These are phyloP conservation scores for Equus quagga DNA, from an alignment of 2,113 vertebrate genomes.

Conservation along the genomic window DNA sequence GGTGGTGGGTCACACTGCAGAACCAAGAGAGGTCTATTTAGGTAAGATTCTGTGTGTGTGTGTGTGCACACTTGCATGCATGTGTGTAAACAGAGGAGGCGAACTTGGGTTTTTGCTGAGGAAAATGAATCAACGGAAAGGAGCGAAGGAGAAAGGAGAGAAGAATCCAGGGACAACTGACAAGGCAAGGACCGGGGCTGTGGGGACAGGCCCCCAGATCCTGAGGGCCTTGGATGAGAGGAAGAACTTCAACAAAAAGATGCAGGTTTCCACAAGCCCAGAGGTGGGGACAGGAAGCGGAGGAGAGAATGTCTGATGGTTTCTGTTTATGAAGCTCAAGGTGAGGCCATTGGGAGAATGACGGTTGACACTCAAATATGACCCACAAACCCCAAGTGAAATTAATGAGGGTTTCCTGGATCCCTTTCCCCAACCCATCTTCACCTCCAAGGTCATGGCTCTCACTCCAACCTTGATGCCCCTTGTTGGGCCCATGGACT, in stretches of 20 bases:
- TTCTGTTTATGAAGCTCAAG: not conserved
- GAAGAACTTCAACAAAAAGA: not conserved
- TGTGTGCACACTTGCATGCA: not conserved
- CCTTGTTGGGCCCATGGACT: not conserved
- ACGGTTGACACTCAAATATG: not conserved
- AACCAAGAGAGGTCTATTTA: too few species aligned
- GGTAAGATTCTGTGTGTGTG: not conserved
- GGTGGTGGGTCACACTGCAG: not conserved
- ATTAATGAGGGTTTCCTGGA: not conserved
- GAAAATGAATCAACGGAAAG: not conserved
- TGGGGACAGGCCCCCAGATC: accelerated
- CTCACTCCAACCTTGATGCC: not conserved
- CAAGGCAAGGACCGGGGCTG: not conserved
- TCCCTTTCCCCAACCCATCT: not conserved
- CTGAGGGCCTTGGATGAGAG: not conserved
- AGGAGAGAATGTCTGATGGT: not conserved
- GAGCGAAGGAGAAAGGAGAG: not conserved
- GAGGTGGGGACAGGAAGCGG: not conserved
- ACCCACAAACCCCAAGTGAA: not conserved
- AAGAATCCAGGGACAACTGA: not conserved
- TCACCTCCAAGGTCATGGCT: not conserved
- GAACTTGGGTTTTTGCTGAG: not conserved
- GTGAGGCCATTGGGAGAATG: accelerated
- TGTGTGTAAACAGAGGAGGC: too few species aligned
- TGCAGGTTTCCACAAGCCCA: not conserved